Percentiles rank a stretch among this genome's conserved stretches.
Conservation (phyloP, 2,888 invertebrate species). For the Neria commutata region DNA sequence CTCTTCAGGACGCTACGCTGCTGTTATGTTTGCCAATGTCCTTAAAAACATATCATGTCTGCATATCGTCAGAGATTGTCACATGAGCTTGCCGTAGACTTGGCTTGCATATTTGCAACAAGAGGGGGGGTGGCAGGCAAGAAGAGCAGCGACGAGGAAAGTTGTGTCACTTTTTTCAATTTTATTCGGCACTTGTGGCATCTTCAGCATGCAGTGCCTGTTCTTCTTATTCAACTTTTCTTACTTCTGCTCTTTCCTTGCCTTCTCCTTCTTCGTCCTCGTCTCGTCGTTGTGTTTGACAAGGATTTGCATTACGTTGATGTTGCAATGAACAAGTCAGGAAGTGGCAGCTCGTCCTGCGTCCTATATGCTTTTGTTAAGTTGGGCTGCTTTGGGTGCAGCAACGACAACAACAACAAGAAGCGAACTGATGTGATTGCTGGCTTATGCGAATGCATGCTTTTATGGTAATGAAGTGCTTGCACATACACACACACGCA, state of each 20-base stretch:
- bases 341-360: slow-evolving; percentile 5
- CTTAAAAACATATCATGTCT: slow-evolving; percentile 16
- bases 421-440: slow-evolving; percentile 23
- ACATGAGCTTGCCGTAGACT: slow-evolving; percentile 10
- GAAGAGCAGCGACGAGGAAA: too few species aligned
- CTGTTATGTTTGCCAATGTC: not conserved
- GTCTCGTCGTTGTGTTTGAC: not conserved
- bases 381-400: not conserved
- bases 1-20: too few species aligned
- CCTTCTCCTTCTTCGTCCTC: not conserved
- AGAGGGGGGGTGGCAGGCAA: not conserved
- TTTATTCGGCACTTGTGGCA: too few species aligned
- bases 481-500: too few species aligned
- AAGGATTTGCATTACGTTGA: not conserved
- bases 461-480: slow-evolving; percentile 24
- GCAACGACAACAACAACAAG: too few species aligned
- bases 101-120: slow-evolving; percentile 1
- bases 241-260: not conserved
- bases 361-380: not conserved
- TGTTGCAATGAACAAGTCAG: slow-evolving; percentile 1
- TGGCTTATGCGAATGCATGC: slow-evolving; percentile 19
- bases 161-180: too few species aligned
- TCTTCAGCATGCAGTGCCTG: too few species aligned
- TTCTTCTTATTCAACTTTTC: too few species aligned
- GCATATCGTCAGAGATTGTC: slow-evolving; percentile 18